Conservation (phyloP, 2,113 vertebrate genomes). For the Vombatus ursinus region DNA sequence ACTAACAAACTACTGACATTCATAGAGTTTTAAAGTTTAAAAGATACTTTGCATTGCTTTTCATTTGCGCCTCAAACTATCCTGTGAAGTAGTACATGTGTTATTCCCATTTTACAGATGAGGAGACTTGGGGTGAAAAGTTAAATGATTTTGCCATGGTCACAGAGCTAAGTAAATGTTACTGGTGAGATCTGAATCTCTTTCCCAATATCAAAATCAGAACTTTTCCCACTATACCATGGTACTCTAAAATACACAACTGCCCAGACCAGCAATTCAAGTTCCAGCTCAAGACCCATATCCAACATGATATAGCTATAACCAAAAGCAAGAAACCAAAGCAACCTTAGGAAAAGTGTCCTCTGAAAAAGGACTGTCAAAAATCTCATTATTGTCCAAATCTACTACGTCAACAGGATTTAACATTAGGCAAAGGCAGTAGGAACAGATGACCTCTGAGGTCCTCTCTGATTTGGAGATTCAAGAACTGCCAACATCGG, state of each 20-base stretch:
- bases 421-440: background rate
- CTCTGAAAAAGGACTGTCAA: constrained; percentile 17
- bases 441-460: background rate
- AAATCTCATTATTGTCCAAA: constrained; percentile 3
- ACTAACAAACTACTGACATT: background rate
- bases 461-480: background rate
- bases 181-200: background rate
- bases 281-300: constrained; percentile 34
- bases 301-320: constrained; percentile 27
- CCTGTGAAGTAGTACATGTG: background rate
- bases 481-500: background rate
- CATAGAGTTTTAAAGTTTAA: background rate
- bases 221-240: background rate
- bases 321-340: constrained; percentile 40
- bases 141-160: background rate
- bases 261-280: constrained; percentile 15
- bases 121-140: background rate
- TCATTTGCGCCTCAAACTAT: background rate
- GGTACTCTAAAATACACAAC: background rate
- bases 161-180: background rate
- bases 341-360: background rate
- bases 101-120: background rate
- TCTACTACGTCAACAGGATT: background rate
- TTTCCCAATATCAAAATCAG: background rate
- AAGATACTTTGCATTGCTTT: background rate